phyloP scores from a whole-genome alignment of 2,113 vertebrate genomes.

The Microtus richardsoni region DNA sequence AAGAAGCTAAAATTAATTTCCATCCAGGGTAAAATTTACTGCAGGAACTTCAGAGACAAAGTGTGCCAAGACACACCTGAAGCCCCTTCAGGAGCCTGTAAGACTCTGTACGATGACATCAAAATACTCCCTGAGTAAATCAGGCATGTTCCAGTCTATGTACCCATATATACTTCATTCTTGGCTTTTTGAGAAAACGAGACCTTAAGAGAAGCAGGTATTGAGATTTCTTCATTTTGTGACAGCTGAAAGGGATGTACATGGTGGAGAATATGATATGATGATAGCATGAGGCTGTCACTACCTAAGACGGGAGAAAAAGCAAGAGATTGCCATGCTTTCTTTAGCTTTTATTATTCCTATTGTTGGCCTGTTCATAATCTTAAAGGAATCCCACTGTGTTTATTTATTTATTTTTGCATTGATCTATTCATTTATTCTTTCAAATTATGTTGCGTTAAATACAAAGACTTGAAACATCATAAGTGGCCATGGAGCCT shows the following conservation, averaged over 20 bases:
- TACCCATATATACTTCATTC: background rate
- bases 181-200: background rate
- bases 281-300: rapidly evolving
- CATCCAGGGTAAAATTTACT: constrained; percentile 75
- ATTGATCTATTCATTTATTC: background rate
- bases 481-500: background rate
- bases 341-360: background rate
- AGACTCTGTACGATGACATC: background rate
- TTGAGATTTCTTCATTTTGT: background rate
- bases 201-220: background rate
- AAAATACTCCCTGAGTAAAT: background rate
- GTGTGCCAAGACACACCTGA: background rate
- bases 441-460: background rate
- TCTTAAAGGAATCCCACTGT: background rate
- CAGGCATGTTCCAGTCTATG: background rate
- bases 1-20: constrained; percentile 78
- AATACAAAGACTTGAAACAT: background rate
- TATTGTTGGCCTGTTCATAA: background rate
- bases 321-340: background rate
- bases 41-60: constrained; percentile 50
- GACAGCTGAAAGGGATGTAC: background rate
- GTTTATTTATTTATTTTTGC: background rate
- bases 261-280: background rate
- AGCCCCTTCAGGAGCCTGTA: background rate
- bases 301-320: background rate